A percentile compares a stretch with the other conserved stretches of the same genome.
phyloP scores from a whole-genome alignment of 2,888 invertebrate genomes.

The Eristalis pertinax region DNA sequence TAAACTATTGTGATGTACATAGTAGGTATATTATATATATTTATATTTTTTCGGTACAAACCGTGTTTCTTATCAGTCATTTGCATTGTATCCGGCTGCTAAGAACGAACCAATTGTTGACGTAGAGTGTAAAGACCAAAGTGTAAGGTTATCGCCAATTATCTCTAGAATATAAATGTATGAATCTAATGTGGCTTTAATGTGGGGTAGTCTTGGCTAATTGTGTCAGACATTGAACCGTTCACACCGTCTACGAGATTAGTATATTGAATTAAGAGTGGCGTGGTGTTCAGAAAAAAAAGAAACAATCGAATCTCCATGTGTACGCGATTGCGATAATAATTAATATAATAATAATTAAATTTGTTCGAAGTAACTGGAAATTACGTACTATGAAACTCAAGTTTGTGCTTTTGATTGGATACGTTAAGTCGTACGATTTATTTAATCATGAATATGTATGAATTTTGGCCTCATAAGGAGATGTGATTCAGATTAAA shows the following conservation, averaged over 20 bases:
- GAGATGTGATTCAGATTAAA: neutral
- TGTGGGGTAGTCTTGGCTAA: conserved; percentile 31
- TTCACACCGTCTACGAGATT: conserved; percentile 9
- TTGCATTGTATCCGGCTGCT: conserved; percentile 31
- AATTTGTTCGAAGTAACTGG: neutral
- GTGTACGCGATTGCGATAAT: neutral
- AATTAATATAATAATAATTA: neutral
- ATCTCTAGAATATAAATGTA: neutral
- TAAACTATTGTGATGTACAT: neutral
- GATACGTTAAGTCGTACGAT: neutral
- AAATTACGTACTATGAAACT: neutral
- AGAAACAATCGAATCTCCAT: neutral
- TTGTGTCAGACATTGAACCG: conserved; percentile 31
- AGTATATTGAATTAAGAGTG: neutral
- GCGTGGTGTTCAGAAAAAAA: neutral
- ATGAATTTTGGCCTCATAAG: neutral
- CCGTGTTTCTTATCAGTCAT: conserved; percentile 14
- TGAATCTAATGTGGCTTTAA: neutral
- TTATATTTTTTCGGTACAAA: neutral
- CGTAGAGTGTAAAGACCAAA: conserved; percentile 5
- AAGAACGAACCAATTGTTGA: neutral
- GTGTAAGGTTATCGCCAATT: conserved; percentile 38
- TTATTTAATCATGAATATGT: neutral
- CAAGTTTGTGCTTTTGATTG: neutral
- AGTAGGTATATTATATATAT: neutral